Conservation (phyloP, 92 coral and sea anemone species). For the Palythoa grandis region DNA sequence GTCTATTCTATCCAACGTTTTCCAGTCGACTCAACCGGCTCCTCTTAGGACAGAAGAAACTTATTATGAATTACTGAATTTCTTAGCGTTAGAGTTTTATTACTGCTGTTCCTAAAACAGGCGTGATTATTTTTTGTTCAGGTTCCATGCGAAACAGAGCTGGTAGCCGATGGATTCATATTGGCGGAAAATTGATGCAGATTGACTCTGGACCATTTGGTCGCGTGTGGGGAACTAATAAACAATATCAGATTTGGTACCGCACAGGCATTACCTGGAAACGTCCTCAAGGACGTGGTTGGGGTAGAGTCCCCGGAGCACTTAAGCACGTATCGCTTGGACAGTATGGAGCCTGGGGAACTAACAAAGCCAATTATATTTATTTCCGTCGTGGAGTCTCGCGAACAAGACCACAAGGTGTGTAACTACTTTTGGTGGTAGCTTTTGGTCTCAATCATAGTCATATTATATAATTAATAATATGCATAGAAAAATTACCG, state of each 20-base stretch:
- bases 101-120: too few relatives aligned
- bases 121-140: not conserved
- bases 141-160: constrained; percentile 21
- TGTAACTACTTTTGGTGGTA: not conserved
- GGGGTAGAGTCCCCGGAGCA: constrained; percentile 54
- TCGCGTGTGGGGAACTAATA: constrained; percentile 44
- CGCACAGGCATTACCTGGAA: constrained; percentile 47
- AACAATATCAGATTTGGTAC: constrained; percentile 37
- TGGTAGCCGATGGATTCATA: constrained; percentile 31
- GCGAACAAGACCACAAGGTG: constrained; percentile 34
- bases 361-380: constrained; percentile 24
- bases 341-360: constrained; percentile 46
- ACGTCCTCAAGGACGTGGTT: constrained; percentile 27
- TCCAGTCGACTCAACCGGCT: too few relatives aligned
- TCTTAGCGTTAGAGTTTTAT: too few relatives aligned
- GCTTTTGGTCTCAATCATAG: not conserved
- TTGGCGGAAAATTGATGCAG: constrained; percentile 40
- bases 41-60: too few relatives aligned
- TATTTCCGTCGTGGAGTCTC: constrained; percentile 27
- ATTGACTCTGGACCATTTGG: constrained; percentile 64
- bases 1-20: too few relatives aligned
- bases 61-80: too few relatives aligned
- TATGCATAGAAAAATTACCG: too few relatives aligned
- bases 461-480: too few relatives aligned
- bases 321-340: constrained; percentile 36